A percentile compares a stretch with the other conserved stretches of the same genome.
phyloP scores from a whole-genome alignment of 2,888 invertebrate genomes.

The Eupsilia transversa region DNA sequence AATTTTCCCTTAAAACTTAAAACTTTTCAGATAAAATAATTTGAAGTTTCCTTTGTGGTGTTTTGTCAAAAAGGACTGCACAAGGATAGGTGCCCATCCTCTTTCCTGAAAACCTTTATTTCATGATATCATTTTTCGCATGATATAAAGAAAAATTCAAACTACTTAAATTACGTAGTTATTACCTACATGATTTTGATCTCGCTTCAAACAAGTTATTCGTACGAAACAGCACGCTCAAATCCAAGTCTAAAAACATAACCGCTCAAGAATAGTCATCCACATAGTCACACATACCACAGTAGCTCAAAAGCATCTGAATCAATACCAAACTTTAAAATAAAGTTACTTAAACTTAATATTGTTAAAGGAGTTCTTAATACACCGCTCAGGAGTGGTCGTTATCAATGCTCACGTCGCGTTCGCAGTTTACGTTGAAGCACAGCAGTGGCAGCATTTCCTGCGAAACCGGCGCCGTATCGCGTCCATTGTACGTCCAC shows the following conservation, averaged over 20 bases:
- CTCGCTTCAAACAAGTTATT: neutral
- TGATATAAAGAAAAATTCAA: neutral
- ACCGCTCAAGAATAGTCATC: neutral
- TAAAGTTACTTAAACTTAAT: slow-evolving; percentile 30
- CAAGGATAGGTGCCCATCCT: neutral
- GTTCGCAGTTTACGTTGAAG: slow-evolving; percentile 70
- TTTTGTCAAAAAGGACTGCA: neutral
- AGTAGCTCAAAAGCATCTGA: neutral
- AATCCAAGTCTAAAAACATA: neutral
- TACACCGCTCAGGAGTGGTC: slow-evolving; percentile 48
- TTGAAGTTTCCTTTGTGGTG: neutral
- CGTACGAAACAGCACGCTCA: neutral
- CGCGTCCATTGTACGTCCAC: slow-evolving; percentile 75
- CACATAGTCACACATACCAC: neutral
- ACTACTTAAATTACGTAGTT: neutral
- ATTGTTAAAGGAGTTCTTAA: slow-evolving; percentile 57
- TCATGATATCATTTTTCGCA: too few species aligned
- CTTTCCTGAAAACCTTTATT: neutral
- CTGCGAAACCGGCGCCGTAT: slow-evolving; percentile 78
- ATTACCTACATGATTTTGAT: neutral
- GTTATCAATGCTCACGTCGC: slow-evolving; percentile 69
- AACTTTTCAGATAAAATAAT: neutral
- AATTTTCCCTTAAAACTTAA: neutral
- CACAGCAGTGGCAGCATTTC: slow-evolving; percentile 74
- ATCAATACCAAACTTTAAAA: slow-evolving; percentile 20